Percentiles rank a stretch among this genome's conserved stretches.
Conservation (phyloP, 2,888 invertebrate genomes). For the Epirrhoe alternata region DNA sequence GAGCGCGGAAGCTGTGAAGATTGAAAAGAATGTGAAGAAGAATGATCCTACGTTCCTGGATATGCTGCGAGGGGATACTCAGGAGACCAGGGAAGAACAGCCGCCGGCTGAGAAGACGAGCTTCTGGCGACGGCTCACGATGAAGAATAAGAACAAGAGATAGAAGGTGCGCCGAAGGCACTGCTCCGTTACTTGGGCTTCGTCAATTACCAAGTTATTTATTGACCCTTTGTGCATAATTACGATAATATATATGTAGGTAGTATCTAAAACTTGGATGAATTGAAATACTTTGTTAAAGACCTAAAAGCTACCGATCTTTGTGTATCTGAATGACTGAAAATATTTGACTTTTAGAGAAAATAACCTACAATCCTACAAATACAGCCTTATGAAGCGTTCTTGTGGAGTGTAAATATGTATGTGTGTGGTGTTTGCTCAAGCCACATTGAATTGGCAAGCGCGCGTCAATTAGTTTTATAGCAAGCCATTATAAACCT, state of each 20-base stretch:
- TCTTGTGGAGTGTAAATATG: no score
- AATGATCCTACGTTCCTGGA: constrained; percentile 88
- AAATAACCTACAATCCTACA: no score
- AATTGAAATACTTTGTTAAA: no score
- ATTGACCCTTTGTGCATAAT: constrained; percentile 10
- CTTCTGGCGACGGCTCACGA: constrained; percentile 89
- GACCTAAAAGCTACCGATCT: background rate
- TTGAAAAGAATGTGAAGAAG: constrained; percentile 82
- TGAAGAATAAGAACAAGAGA: constrained; percentile 89
- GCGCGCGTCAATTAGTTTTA: no score
- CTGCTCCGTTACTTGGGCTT: constrained; percentile 53
- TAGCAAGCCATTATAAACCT: no score
- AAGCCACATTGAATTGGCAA: no score
- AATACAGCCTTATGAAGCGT: no score
- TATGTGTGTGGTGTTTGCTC: no score
- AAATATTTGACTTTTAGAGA: no score
- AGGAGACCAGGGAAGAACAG: constrained; percentile 74
- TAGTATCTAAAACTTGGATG: no score
- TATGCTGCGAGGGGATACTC: constrained; percentile 87
- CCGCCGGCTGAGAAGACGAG: constrained; percentile 85
- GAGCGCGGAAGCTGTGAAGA: constrained; percentile 88
- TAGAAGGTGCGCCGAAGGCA: constrained; percentile 65
- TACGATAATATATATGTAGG: background rate
- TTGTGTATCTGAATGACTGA: no score
- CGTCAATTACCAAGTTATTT: constrained; percentile 31